Base-by-base conservation (phyloP, 2,797 vertebrate species). In the Bradypus variegatus region DNA sequence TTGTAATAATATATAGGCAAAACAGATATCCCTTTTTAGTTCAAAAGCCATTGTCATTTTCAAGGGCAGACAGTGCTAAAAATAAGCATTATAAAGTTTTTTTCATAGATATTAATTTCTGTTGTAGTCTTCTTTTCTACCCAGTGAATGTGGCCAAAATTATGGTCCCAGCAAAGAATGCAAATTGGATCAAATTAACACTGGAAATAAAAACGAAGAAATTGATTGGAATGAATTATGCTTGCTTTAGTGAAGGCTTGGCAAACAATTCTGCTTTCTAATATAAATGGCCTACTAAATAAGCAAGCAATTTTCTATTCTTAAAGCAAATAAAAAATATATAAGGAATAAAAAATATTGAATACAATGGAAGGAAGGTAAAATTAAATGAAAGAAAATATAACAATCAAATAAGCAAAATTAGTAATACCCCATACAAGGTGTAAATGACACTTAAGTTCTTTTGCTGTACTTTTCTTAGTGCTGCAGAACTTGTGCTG, bases 171-270 rank as follows among this genome's bases (percentile, higher is more conserved):
- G 60, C 36, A 94, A 83, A 84, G 11, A 94, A 92, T 86, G 55
- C 55, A 93, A 87, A 94, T 72, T 92, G 48, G 48, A 93, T 92
- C 58, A 81, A 45, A 45, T 86, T 95, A 88, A 90, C 36, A 89
- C 36, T 85, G 64, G 84, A 90, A 93, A 93, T 73, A 91, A 80
- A 95, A 89, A 77, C 82, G 73, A 92, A 94, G 50, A 91, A 84
- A 86, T 85, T 91, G 21, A 91, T 81, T 94, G 29, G 33, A 90
- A 65, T 50, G 50, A 75, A 90, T 76, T 75, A 88, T 78, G 55
- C 89, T 78, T 89, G 36, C 33, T 65, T 91, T 92, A 86, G 91
- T 87, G 67, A 91, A 91, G 77, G 16, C 21, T 87, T 86, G 69
- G 27, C 36, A 73, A 88, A 86, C 91, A 86, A 85, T 82, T 81